phyloP scores from a whole-genome alignment of 2,888 invertebrate genomes.

The Apamea anceps region DNA sequence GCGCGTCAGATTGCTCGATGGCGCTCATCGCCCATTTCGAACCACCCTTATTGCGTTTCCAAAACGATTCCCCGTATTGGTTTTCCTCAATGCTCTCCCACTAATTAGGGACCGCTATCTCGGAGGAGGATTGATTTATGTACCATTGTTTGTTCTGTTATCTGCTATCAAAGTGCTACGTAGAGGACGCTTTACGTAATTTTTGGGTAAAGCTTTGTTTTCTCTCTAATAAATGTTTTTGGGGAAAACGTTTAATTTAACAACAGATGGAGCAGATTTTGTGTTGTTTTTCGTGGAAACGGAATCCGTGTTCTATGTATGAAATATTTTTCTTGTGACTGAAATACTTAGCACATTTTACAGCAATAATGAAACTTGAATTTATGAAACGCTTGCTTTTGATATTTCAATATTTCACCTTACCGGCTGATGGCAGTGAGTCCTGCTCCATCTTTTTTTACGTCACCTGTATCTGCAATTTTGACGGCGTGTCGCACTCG shows the following conservation, averaged over 20 bases:
- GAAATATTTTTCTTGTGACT: neutral
- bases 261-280: conserved; percentile 10
- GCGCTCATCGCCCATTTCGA: conserved; percentile 55
- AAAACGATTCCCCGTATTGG: conserved; percentile 64
- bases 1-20: conserved; percentile 65
- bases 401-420: conserved; percentile 33
- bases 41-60: conserved; percentile 66
- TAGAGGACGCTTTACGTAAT: conserved; percentile 54
- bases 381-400: conserved; percentile 6
- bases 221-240: conserved; percentile 53
- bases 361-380: neutral
- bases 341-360: neutral
- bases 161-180: conserved; percentile 58
- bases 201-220: conserved; percentile 59
- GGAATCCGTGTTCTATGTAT: neutral
- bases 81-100: conserved; percentile 60
- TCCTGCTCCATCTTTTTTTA: conserved; percentile 70
- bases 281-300: neutral
- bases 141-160: conserved; percentile 62
- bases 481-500: conserved; percentile 75
- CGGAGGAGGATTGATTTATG: conserved; percentile 61
- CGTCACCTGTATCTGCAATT: conserved; percentile 81
- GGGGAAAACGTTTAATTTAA: conserved; percentile 50
- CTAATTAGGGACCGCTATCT: conserved; percentile 64
- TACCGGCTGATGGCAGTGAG: conserved; percentile 4